phyloP scores from a whole-genome alignment of 92 coral and sea anemone genomes.

The Epizoanthus stellaris region DNA sequence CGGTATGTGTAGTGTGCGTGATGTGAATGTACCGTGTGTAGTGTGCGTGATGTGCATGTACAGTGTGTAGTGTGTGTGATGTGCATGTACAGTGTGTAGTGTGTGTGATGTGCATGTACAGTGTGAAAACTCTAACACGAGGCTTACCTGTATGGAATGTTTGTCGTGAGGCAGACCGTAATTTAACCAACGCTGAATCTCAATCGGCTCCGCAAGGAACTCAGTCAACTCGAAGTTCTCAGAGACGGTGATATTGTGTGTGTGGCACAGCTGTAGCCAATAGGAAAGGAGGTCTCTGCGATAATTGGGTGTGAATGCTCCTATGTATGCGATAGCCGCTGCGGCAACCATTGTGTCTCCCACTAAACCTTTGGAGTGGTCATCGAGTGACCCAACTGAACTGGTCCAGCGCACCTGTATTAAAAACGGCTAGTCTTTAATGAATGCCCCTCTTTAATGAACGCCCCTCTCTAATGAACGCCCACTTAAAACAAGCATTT shows the following conservation, averaged over 20 bases:
- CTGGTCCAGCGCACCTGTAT: constrained; percentile 86
- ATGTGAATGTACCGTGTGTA: too few relatives aligned
- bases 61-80: neutral
- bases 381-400: constrained; percentile 68
- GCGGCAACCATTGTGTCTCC: constrained; percentile 90
- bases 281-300: constrained; percentile 73
- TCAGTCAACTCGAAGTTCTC: constrained; percentile 85
- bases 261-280: constrained; percentile 80
- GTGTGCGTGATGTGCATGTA: too few relatives aligned
- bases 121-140: neutral
- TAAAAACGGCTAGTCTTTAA: neutral
- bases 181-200: constrained; percentile 89
- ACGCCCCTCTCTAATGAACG: neutral
- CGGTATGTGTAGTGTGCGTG: neutral
- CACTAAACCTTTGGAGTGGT: constrained; percentile 67
- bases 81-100: too few relatives aligned
- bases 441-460: too few relatives aligned
- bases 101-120: neutral
- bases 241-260: constrained; percentile 73
- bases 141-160: constrained; percentile 70
- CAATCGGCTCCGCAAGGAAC: constrained; percentile 88
- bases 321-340: constrained; percentile 88
- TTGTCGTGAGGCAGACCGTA: constrained; percentile 85
- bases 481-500: neutral
- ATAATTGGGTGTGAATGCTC: constrained; percentile 83